A percentile compares a stretch with the other conserved stretches of the same genome.
phyloP scores from a whole-genome alignment of 2,113 vertebrate genomes.

The Anseranas semipalmata region DNA sequence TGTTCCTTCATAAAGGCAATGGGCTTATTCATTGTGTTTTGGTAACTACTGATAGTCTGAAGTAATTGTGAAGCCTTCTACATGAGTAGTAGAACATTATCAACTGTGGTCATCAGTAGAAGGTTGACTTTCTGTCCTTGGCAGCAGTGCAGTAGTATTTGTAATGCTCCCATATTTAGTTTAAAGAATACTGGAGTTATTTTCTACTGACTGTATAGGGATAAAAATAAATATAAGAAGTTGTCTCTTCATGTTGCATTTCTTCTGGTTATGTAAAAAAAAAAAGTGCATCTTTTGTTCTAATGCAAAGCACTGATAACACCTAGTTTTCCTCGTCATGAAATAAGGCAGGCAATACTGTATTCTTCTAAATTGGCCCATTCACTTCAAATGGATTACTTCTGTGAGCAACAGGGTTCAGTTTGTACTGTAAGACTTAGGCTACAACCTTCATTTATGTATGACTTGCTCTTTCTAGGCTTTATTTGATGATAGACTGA shows the following conservation, averaged over 20 bases:
- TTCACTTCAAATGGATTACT: background rate
- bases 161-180: background rate
- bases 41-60: background rate
- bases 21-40: background rate
- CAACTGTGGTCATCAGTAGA: background rate
- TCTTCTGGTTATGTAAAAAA: background rate
- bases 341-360: background rate
- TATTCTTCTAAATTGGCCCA: background rate
- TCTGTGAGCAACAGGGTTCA: background rate
- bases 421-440: background rate
- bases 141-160: background rate
- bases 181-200: background rate
- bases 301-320: background rate
- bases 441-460: background rate
- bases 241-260: background rate
- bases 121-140: background rate
- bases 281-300: background rate
- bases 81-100: background rate
- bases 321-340: background rate
- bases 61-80: background rate
- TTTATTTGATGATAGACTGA: background rate
- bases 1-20: background rate
- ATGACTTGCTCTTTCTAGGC: background rate
- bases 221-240: background rate
- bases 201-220: background rate